Evolutionary conservation across 2,797 vertebrate species (phyloP).

Genomic region (Cuculus canorus): DNA sequence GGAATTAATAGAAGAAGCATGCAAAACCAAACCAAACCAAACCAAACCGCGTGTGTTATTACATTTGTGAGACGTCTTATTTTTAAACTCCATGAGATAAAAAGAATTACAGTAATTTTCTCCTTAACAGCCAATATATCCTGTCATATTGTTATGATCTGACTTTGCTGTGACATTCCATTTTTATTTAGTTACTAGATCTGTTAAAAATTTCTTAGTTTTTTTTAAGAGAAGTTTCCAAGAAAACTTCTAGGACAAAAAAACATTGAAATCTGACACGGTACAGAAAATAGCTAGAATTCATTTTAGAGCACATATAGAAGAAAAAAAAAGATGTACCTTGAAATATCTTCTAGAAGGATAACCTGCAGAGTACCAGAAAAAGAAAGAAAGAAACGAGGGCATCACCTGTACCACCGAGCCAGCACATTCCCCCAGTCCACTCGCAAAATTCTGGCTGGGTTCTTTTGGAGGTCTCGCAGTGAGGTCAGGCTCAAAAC

Average conservation of each 20-base stretch:
- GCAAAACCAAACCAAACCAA: background rate
- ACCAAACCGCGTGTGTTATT: background rate
- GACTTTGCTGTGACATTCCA: background rate
- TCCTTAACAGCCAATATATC: background rate
- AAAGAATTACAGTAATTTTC: background rate
- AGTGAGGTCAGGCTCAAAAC: background rate
- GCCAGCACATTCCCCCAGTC: background rate
- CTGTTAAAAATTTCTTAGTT: background rate
- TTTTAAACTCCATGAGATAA: background rate
- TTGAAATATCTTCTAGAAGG: background rate
- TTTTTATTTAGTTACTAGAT: background rate
- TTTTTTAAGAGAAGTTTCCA: background rate
- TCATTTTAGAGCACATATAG: background rate
- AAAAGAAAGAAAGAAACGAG: background rate
- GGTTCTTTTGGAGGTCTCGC: background rate
- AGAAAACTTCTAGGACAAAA: background rate
- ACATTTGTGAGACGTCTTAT: background rate
- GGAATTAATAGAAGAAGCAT: background rate
- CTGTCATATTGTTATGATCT: slow-evolving; percentile 1
- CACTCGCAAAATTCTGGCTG: background rate
- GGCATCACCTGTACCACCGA: background rate
- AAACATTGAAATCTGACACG: background rate
- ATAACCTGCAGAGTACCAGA: background rate
- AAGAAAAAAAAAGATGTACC: background rate
- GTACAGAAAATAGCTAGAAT: background rate